Evolutionary conservation across 2,113 vertebrate species (phyloP), one percentile per base, ranked within the genome.

Genomic region (Ochotona curzoniae): DNA sequence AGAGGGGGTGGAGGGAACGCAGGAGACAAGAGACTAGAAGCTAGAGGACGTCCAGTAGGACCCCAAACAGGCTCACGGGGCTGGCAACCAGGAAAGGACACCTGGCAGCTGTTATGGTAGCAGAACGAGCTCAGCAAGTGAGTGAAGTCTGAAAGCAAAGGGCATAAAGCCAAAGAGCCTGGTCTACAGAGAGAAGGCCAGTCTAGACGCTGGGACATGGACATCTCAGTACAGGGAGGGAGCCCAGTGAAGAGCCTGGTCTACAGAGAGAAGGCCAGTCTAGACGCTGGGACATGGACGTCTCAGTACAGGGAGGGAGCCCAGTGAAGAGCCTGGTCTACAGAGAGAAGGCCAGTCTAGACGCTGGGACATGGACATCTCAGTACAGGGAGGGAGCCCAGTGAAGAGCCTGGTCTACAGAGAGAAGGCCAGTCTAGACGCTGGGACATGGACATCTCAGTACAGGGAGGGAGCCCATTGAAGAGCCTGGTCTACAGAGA

Each of bases 31-130:
- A 61, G 20, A 51, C 23, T 4, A 4, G 11, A 60, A 35, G 23
- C 21, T 10, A 38, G 17, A 38, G 44, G 23, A 35, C 7, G 7
- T 5, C 8, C 61, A 13, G 0, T 1, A 7, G 30, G 8, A 23
- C 38, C 35, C 3, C 3, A 35, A 3, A 9, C 10, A 23, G 38
- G 38, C 17, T 51, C 23, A 13, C 23, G 10, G 2, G 51, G 78
- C 35, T 23, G 44, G 30, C 23, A 38, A 11, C 10, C 5, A 23
- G 35, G 44, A 23, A 2, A 5, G 17, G 25, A 18, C n/a, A 28
- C n/a, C 32, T 18, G 25, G 61, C 7, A 10, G 51, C 35, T 47
- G 12, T 23, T 54, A 11, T 17, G 1, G 17, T 23, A 25, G 44
- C 23, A 15, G 38, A 81, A 51, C 15, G n/a, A 74, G 69, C 57